Evolutionary conservation across 2,888 invertebrate genomes (phyloP).

Genomic region (Drosophila ezoana): DNA sequence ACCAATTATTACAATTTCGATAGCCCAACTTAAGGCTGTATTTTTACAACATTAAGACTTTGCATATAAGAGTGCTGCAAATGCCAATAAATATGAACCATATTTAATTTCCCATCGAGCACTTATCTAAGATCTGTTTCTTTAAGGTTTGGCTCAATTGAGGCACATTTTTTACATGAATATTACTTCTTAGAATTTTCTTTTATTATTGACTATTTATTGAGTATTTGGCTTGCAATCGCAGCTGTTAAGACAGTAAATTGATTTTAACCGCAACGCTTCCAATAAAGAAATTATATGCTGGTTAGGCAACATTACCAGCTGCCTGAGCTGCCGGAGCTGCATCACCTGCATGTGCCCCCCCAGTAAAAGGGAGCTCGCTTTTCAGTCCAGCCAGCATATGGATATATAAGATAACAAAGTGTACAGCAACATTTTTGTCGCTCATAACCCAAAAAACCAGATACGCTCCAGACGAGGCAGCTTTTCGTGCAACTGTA

Average conservation of each 20-base stretch:
- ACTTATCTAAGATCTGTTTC: no score
- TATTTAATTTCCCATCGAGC: no score
- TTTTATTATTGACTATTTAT: not conserved
- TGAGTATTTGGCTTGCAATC: not conserved
- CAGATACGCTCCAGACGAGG: conserved; percentile 21
- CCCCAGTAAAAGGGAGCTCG: conserved; percentile 35
- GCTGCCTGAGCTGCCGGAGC: conserved; percentile 31
- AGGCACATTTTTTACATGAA: not conserved
- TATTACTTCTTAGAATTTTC: not conserved
- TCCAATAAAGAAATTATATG: conserved; percentile 30
- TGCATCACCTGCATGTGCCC: conserved; percentile 39
- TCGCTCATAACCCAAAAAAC: conserved; percentile 8
- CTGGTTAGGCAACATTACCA: conserved; percentile 38
- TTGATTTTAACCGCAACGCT: conserved; percentile 19
- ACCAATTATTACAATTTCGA: no score
- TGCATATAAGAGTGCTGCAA: no score
- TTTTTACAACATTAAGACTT: no score
- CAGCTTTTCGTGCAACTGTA: conserved; percentile 50
- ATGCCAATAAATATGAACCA: no score
- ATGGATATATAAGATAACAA: conserved; percentile 28
- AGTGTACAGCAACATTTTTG: conserved; percentile 28
- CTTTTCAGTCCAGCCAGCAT: conserved; percentile 42
- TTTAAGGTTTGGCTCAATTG: not conserved
- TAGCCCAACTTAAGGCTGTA: no score
- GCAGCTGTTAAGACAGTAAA: conserved; percentile 19